These are phyloP conservation scores for Eclectus roratus DNA, from an alignment of 2,113 vertebrate genomes.

Conservation along the genomic window DNA sequence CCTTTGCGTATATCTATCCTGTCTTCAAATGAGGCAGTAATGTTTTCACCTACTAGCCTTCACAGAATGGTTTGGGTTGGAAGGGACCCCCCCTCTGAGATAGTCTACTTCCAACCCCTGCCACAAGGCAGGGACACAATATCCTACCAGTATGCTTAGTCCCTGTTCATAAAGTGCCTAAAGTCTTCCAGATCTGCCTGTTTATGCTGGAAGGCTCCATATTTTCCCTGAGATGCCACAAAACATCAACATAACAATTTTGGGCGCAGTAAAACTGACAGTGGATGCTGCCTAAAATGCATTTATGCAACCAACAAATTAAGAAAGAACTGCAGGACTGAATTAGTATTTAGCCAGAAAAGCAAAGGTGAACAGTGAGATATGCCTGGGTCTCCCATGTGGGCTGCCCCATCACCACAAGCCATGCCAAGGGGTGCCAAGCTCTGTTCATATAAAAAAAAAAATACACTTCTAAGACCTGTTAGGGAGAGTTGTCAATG, in stretches of 20 bases:
- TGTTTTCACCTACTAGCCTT: neutral
- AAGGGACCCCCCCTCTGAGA: no score
- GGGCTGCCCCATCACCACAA: neutral
- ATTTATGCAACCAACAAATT: neutral
- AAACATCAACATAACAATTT: neutral
- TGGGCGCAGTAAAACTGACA: neutral
- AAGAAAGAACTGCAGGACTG: neutral
- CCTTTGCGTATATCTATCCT: accelerated
- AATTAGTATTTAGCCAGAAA: neutral
- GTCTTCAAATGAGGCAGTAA: neutral
- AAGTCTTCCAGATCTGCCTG: neutral
- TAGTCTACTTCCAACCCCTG: no score
- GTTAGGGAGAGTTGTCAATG: neutral
- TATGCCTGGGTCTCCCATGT: neutral
- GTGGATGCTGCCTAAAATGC: neutral
- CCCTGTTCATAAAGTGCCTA: neutral
- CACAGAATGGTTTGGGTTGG: no score
- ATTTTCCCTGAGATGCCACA: neutral
- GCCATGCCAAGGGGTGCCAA: neutral
- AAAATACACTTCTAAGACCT: neutral
- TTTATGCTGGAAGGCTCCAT: neutral
- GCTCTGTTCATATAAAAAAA: neutral
- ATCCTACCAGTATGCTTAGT: no score
- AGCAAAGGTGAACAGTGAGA: neutral
- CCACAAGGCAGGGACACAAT: no score